Conservation (phyloP, 2,797 vertebrate genomes). For the Mareca strepera region DNA sequence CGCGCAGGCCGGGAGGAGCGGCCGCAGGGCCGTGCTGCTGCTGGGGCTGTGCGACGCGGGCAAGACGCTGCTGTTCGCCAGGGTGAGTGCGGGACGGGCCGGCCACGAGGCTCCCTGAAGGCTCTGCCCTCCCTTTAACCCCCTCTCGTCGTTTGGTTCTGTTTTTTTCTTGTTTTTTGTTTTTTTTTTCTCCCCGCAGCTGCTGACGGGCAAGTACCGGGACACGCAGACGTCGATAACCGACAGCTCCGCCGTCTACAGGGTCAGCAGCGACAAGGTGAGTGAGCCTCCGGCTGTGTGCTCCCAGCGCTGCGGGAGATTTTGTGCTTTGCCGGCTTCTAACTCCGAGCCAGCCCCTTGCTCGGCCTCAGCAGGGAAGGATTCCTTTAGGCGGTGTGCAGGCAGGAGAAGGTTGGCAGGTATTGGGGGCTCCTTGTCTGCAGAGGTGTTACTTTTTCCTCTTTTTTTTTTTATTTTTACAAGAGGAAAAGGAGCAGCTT, state of each 20-base stretch:
- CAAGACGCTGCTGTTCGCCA: conserved; percentile 91
- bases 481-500: neutral
- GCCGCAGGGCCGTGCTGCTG: conserved; percentile 86
- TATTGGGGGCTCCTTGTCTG: accelerated
- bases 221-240: conserved; percentile 94
- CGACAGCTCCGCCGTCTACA: conserved; percentile 88
- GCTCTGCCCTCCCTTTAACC: too few species aligned
- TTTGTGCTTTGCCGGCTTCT: neutral
- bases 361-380: accelerated
- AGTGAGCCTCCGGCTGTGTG: too few species aligned
- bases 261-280: conserved; percentile 86
- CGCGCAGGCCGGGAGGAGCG: conserved; percentile 85
- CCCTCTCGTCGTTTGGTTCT: too few species aligned
- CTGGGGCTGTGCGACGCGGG: conserved; percentile 94
- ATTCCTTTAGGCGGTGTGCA: accelerated
- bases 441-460: accelerated
- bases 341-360: accelerated
- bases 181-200: conserved; percentile 73
- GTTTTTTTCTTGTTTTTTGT: neutral
- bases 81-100: conserved; percentile 75
- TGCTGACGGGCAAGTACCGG: conserved; percentile 89
- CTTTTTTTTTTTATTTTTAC: neutral
- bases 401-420: neutral
- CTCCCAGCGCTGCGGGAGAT: accelerated
- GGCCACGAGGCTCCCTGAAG: neutral